A percentile compares a stretch with the other conserved stretches of the same genome.
Evolutionary conservation across 2,888 invertebrate species (phyloP).

Genomic region (Trissoscelio sp.): DNA sequence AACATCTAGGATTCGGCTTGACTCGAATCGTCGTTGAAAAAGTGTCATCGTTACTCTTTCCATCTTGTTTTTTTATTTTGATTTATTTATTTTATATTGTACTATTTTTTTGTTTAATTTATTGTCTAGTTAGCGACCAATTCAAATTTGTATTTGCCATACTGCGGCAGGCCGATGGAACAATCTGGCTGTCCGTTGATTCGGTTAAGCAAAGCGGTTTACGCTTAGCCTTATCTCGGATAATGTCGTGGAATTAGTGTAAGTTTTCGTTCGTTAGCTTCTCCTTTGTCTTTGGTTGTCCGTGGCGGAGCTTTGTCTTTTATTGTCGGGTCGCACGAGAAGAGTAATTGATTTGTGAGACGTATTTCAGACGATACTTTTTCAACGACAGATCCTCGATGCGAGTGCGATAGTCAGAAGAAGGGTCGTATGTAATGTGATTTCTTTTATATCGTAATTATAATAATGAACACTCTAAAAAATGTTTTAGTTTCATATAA

Average conservation of each 20-base stretch:
- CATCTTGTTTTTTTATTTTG: neutral
- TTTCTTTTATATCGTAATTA: constrained; percentile 83
- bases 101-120: constrained; percentile 59
- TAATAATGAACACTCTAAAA: constrained; percentile 83
- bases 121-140: constrained; percentile 19
- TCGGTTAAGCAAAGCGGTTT: constrained; percentile 81
- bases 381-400: constrained; percentile 57
- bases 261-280: constrained; percentile 43
- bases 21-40: constrained; percentile 56
- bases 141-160: constrained; percentile 68
- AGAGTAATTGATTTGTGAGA: constrained; percentile 50
- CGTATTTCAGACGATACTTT: constrained; percentile 16
- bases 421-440: constrained; percentile 83
- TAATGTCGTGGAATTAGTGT: constrained; percentile 41
- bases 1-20: constrained; percentile 64
- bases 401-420: constrained; percentile 70
- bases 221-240: constrained; percentile 79
- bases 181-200: constrained; percentile 72
- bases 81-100: constrained; percentile 56
- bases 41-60: neutral
- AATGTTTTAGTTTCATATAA: constrained; percentile 84
- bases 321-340: constrained; percentile 58
- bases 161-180: constrained; percentile 19
- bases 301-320: constrained; percentile 15
- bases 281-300: constrained; percentile 24